phyloP scores from a whole-genome alignment of 1,140 invertebrate species.

The Pinna nobilis region DNA sequence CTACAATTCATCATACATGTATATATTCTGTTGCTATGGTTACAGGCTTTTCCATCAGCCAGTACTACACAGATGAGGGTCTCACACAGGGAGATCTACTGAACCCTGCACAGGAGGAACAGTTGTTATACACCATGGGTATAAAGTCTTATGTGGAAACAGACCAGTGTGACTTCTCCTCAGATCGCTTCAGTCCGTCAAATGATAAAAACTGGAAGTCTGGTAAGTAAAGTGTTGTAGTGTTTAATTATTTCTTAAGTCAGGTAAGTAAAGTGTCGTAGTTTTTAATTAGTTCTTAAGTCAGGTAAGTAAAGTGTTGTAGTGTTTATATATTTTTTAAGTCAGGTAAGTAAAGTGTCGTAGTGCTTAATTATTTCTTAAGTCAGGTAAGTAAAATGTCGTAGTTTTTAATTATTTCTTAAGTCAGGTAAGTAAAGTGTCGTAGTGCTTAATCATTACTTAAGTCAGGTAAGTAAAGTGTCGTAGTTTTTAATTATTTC shows the following conservation, averaged over 20 bases:
- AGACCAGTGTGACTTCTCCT: neutral
- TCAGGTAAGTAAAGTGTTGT: no score
- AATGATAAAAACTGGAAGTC: constrained; percentile 9
- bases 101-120: neutral
- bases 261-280: neutral
- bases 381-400: no score
- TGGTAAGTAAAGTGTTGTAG: constrained; percentile 4
- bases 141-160: constrained; percentile 6
- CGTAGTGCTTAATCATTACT: no score
- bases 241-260: neutral
- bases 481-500: no score
- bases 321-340: no score
- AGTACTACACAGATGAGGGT: neutral
- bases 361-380: no score
- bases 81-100: constrained; percentile 1
- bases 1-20: neutral
- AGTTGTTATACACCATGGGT: neutral
- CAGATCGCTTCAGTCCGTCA: neutral
- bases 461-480: no score
- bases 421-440: no score
- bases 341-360: no score
- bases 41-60: neutral
- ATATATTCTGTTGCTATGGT: neutral
- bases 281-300: no score
- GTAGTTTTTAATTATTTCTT: no score